Base-by-base conservation (phyloP, 2,888 invertebrate species). In the Scrobipalpa atriplicella region DNA sequence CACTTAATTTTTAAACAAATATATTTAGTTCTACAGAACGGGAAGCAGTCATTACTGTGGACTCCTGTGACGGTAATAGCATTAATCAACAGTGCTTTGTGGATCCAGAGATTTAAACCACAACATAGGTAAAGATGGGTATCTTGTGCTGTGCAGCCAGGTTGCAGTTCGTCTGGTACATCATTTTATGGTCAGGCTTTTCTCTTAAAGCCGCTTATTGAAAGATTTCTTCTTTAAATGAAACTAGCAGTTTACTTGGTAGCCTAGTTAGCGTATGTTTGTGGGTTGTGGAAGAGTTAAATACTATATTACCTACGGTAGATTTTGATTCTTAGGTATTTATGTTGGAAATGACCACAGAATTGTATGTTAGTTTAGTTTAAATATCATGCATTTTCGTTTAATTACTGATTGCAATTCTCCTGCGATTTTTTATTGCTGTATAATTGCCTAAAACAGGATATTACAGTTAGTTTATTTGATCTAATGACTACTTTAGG, bases 191-290 rank as follows among this genome's bases (percentile, higher is more conserved):
- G 52, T 21, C 52, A 52, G 52, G 52, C 19, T 18, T 52, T 52
- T 52, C 52, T 52, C 52, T 52, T 11, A 3, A 8, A 18, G 19
- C 9, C 19, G 52, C 18, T 19, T 52, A 52, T 52, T 52, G 52
- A 52, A 52, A 19, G 52, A 19, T 52, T 52, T 52, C 19, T 52
- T 52, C 47, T 52, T 19, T 6, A 52, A 52, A 52, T 52, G 52
- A 52, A 52, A 21, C 52, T 47, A 47, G 47, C 10, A 10, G 16
- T 10, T 47, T 47, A 47, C 47, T 47, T 47, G 18, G 52, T 52
- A 11, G 52, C 52, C 52, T 19, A 52, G 52, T 52, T 19, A 18
- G 52, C 52, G 52, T 52, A 11, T 18, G 52, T 19, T 52, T 52
- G 52, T 21, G 52, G 52, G 51, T 18, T 51, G 18, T 51, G 18